Evolutionary conservation across 2,888 invertebrate genomes (phyloP).

Genomic region (Tenthredo livida): DNA sequence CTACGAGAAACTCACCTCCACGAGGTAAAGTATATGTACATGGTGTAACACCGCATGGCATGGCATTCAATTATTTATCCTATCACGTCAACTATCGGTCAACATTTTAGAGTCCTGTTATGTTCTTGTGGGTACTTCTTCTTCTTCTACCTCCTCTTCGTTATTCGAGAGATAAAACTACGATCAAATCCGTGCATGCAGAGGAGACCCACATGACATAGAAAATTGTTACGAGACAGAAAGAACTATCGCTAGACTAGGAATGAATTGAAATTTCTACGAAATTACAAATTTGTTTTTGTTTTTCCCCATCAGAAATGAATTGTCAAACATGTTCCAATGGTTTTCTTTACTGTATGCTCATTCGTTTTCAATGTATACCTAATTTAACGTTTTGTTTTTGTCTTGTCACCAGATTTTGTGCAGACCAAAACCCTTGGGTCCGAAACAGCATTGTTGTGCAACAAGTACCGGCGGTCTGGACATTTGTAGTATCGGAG

Average conservation of each 20-base stretch:
- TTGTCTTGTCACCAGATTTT: slow-evolving; percentile 66
- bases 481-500: slow-evolving; percentile 75
- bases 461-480: slow-evolving; percentile 75
- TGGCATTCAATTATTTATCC: background rate
- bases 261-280: background rate
- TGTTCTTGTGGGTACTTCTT: background rate
- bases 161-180: background rate
- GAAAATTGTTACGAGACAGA: background rate
- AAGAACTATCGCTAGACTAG: background rate
- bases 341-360: background rate
- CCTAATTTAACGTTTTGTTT: background rate
- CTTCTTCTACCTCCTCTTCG: too few relatives aligned
- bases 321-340: background rate
- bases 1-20: background rate
- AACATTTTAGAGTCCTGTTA: background rate
- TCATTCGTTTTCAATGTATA: background rate
- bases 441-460: slow-evolving; percentile 75
- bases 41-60: background rate
- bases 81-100: background rate
- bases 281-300: background rate
- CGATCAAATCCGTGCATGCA: background rate
- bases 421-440: slow-evolving; percentile 72
- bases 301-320: background rate
- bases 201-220: background rate
- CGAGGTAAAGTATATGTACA: background rate